These are phyloP conservation scores for Paratrypauchen microcephalus DNA, from an alignment of 2,797 vertebrate species.

Conservation along the genomic window DNA sequence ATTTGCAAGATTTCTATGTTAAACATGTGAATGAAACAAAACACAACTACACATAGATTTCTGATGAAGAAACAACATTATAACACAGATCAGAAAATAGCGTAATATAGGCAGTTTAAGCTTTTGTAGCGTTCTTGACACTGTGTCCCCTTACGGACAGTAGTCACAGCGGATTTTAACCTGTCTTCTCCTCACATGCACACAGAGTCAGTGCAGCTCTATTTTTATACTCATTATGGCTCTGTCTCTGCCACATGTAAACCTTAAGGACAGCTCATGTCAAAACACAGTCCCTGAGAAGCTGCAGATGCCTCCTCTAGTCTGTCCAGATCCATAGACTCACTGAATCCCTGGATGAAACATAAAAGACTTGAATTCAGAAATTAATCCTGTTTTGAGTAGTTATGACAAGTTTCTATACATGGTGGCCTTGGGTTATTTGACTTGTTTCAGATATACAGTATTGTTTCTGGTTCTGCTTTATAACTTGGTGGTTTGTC, in stretches of 20 bases:
- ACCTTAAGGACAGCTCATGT: constrained; percentile 6
- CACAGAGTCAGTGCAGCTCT: background rate
- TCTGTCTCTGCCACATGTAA: constrained; percentile 26
- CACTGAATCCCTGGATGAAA: background rate
- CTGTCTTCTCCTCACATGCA: background rate
- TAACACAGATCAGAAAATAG: no score
- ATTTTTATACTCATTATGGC: constrained; percentile 17
- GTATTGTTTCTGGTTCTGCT: background rate
- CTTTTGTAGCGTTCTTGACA: background rate
- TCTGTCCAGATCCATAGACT: background rate
- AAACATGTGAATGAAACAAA: no score
- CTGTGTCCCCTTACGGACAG: background rate
- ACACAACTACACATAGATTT: no score
- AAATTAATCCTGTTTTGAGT: background rate
- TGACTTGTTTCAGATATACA: background rate
- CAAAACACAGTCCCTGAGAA: background rate
- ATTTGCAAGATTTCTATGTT: no score
- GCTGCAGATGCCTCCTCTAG: background rate
- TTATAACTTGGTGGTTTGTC: background rate
- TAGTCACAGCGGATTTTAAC: background rate
- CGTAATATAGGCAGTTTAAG: no score
- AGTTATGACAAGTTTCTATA: background rate
- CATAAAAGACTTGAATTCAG: background rate
- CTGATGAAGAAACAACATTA: no score
- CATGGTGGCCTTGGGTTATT: background rate